A percentile compares a stretch with the other conserved stretches of the same genome.
phyloP scores from a whole-genome alignment of 2,113 vertebrate species.

The Guaruba guarouba region DNA sequence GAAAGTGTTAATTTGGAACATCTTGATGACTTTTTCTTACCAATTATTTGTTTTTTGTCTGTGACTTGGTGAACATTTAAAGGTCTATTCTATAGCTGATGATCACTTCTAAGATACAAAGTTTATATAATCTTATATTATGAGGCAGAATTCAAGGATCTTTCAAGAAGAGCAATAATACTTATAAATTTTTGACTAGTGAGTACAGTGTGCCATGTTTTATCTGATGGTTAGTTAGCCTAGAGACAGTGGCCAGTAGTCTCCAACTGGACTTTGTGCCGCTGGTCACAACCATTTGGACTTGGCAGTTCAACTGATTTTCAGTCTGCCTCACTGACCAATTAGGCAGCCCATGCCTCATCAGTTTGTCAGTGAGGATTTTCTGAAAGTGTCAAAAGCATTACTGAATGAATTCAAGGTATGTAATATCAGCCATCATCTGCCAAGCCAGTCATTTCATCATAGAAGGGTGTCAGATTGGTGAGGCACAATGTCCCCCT shows the following conservation, averaged over 20 bases:
- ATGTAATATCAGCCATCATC: neutral
- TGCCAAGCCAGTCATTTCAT: neutral
- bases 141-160: neutral
- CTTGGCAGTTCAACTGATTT: neutral
- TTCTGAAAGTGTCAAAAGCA: neutral
- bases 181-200: neutral
- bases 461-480: neutral
- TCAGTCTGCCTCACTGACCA: neutral
- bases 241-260: neutral
- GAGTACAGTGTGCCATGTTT: neutral
- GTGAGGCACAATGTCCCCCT: neutral
- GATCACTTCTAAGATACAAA: neutral
- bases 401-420: neutral
- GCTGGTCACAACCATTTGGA: neutral
- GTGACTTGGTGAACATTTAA: neutral
- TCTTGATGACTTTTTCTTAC: neutral
- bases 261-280: neutral
- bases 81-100: neutral
- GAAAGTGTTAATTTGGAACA: neutral
- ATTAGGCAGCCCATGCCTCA: neutral
- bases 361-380: neutral
- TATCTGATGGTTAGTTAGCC: neutral
- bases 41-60: neutral
- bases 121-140: neutral
- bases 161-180: neutral